Conservation (phyloP, 2,888 invertebrate genomes). For the Caenorhabditis japonica region DNA sequence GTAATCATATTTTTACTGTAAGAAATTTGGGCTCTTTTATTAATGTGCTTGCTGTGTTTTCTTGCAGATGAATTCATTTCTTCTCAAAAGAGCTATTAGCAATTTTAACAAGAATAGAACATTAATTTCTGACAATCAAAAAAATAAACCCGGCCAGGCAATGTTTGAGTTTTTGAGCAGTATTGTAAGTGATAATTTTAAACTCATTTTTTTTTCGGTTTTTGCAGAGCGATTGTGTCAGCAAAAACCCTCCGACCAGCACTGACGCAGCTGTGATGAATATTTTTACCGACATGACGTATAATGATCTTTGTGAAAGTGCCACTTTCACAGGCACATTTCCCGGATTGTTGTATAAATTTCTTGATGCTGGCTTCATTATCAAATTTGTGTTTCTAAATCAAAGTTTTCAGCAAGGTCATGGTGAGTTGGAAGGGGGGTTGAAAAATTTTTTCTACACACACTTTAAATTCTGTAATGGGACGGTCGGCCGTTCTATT, state of each 20-base stretch:
- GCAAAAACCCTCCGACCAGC: not conserved
- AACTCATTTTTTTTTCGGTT: no score
- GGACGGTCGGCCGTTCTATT: no score
- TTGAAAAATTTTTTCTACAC: no score
- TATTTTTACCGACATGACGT: conserved; percentile 47
- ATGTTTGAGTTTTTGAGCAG: conserved; percentile 25
- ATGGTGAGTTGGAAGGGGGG: conserved; percentile 1
- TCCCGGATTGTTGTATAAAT: not conserved
- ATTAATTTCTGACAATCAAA: not conserved
- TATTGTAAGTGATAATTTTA: conserved; percentile 16
- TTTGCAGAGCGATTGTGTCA: conserved; percentile 26
- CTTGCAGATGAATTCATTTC: conserved; percentile 17
- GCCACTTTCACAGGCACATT: conserved; percentile 8
- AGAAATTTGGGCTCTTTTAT: not conserved
- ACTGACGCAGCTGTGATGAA: conserved; percentile 28
- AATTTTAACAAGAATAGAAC: conserved; percentile 14
- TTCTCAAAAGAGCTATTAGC: not conserved
- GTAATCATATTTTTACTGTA: conserved; percentile 10
- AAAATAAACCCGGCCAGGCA: conserved; percentile 6
- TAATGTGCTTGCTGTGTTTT: not conserved
- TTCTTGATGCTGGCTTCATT: conserved; percentile 20
- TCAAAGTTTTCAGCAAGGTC: conserved; percentile 7
- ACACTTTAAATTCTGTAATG: no score
- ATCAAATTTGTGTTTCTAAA: conserved; percentile 42
- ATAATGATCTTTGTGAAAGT: conserved; percentile 29